phyloP scores from a whole-genome alignment of 2,888 invertebrate genomes.

The Cenopis cana region DNA sequence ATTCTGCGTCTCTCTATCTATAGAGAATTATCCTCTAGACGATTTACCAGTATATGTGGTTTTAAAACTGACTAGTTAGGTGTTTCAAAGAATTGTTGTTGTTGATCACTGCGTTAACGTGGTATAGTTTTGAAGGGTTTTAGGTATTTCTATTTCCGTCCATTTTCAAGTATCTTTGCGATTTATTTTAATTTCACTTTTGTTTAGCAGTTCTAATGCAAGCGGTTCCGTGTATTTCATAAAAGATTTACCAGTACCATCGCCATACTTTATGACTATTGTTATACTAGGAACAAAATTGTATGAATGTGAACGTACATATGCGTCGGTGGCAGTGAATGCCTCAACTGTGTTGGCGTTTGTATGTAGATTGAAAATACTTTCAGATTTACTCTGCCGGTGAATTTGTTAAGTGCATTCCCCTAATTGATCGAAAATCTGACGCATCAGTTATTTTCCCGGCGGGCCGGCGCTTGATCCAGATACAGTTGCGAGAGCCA shows the following conservation, averaged over 20 bases:
- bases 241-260: not conserved
- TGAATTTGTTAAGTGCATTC: slow-evolving; percentile 16
- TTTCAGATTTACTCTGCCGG: slow-evolving; percentile 2
- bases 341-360: too few species aligned
- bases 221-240: not conserved
- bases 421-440: slow-evolving; percentile 22
- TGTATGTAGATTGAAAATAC: not conserved
- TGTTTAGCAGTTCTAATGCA: not conserved
- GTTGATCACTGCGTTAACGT: not conserved
- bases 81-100: slow-evolving; percentile 13
- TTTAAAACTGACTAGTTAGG: slow-evolving; percentile 1
- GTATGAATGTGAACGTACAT: too few species aligned
- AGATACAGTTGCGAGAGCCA: slow-evolving; percentile 55
- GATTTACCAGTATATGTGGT: not conserved
- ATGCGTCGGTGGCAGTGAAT: too few species aligned
- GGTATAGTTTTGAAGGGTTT: slow-evolving; percentile 9
- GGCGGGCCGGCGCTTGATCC: slow-evolving; percentile 49
- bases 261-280: too few species aligned
- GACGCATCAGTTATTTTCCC: slow-evolving; percentile 44
- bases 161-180: too few species aligned
- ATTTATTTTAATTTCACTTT: too few species aligned
- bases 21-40: slow-evolving; percentile 40
- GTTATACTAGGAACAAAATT: too few species aligned
- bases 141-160: not conserved
- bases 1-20: slow-evolving; percentile 19